Base-by-base conservation (phyloP, 2,888 invertebrate genomes). In the Ophion ventricosus region DNA sequence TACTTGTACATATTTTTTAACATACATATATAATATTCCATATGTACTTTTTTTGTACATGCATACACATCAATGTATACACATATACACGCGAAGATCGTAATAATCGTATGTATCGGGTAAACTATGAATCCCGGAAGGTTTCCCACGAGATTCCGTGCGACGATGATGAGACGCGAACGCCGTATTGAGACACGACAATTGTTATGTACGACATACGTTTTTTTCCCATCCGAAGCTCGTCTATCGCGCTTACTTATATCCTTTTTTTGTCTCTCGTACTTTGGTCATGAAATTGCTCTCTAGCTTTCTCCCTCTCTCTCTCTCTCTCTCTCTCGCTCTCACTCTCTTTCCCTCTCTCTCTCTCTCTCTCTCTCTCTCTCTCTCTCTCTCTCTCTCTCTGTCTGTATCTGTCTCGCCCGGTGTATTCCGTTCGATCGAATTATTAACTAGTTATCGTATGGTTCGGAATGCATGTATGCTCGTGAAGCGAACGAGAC, bases 401-500 rank as follows among this genome's bases (percentile, higher is more conserved):
- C n/a, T n/a, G n/a, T n/a, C n/a, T n/a, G n/a, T n/a, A n/a, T 35
- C 35, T 35, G 7, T 35, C 35, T 8, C 35, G 7, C 35, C 8
- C 35, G 1, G 3, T 29, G 29, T 10, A 11, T 35, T 4, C 23
- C 49, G 23, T 5, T 64, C 75, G 49, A 61, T 77, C 40, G 25
- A 59, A 67, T 43, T 40, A 20, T 77, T 5, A 26, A n/a, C 35
- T 35, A 54, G 86, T 84, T 87, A 88, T 88, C 87, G 84, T 35
- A 35, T 35, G 35, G 7, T 35, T 35, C 35, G 7, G 35, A 35
- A 35, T 7, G 35, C 35, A 35, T 86, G 79, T 81, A 59, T 73
- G 1, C 14, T 64, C 14, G 23, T 78, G 2, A n/a, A 63, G 40
- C 49, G 8, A 49, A 72, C 23, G 54, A 56, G 26, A 59, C 20